Conservation (phyloP, 2,888 invertebrate genomes). For the Mongoloraphidia duomilia region DNA sequence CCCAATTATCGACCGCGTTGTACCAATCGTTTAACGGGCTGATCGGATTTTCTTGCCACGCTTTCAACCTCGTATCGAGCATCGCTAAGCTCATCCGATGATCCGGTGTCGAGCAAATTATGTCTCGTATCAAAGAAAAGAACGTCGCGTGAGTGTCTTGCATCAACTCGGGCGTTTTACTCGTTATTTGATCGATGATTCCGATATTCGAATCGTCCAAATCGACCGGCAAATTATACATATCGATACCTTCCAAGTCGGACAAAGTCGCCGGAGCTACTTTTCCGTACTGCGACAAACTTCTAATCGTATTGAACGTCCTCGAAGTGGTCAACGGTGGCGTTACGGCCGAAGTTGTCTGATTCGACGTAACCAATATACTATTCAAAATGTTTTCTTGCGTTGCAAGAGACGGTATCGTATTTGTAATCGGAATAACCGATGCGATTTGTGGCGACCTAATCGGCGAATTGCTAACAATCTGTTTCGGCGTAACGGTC, state of each 20-base stretch:
- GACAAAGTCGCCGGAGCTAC: constrained; percentile 30
- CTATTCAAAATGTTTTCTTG: too few species aligned
- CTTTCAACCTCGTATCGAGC: constrained; percentile 54
- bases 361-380: too few species aligned
- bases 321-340: constrained; percentile 9
- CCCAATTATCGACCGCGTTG: constrained; percentile 55
- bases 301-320: constrained; percentile 24
- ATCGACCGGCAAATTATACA: constrained; percentile 66
- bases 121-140: constrained; percentile 73
- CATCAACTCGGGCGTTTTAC: constrained; percentile 43
- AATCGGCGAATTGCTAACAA: too few species aligned
- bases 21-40: constrained; percentile 75
- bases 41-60: constrained; percentile 67
- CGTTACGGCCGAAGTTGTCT: not conserved
- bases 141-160: constrained; percentile 76
- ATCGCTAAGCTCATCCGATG: constrained; percentile 67
- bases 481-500: too few species aligned
- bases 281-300: constrained; percentile 21
- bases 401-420: too few species aligned
- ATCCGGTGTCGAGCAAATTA: constrained; percentile 73
- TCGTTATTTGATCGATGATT: constrained; percentile 35
- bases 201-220: constrained; percentile 46
- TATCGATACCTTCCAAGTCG: constrained; percentile 49
- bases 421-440: too few species aligned
- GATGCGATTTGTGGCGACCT: too few species aligned